Evolutionary conservation across 2,888 invertebrate genomes (phyloP), one percentile per base, ranked within the genome.

Genomic region (Drosophila testacea): DNA sequence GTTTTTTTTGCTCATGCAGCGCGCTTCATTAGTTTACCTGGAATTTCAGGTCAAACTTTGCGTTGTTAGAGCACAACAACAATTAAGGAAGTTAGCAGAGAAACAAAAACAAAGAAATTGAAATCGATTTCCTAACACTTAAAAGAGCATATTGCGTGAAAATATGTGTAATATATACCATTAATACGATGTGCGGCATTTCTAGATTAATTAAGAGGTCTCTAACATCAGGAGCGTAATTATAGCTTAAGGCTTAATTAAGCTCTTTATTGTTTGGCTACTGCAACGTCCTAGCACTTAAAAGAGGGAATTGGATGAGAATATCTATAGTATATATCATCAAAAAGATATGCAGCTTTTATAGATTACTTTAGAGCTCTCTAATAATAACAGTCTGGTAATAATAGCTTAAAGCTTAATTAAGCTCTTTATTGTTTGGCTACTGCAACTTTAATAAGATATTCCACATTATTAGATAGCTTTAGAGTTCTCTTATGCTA

Each of bases 21-120:
- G 56, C 69, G 69, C 70, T 86, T 85, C 77, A 79, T 76, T 83
- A 78, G 85, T 75, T 81, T 86, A 82, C 71, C 77, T 72, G 80
- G 79, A 76, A 84, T 84, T 84, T 80, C 79, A 80, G 87, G 84
- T 80, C 82, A 86, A 47, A 80, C 70, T 62, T 56, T 50, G 50
- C 50, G 50, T 56, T 57, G 46, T 54, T 67, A 50, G 68, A 56
- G 67, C 28, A 39, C 32, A 34, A 41, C 48, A 41, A 28, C 16
- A 46, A 10, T 39, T 42, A 32, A 27, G 80, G 69, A 13, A 50
- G 54, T 46, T 41, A 30, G 22, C 7, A 32, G 34, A 75, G 69
- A 64, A 64, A 50, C 66, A 46, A 30, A 28, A 7, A 32, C 38
- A 75, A 62, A 22, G 22, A 22, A 56, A 13, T 56, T 57, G 32